Percentiles rank a stretch among this genome's conserved stretches.
These are phyloP conservation scores for Pangasianodon hypophthalmus DNA, from an alignment of 2,113 vertebrate species.

Conservation along the genomic window DNA sequence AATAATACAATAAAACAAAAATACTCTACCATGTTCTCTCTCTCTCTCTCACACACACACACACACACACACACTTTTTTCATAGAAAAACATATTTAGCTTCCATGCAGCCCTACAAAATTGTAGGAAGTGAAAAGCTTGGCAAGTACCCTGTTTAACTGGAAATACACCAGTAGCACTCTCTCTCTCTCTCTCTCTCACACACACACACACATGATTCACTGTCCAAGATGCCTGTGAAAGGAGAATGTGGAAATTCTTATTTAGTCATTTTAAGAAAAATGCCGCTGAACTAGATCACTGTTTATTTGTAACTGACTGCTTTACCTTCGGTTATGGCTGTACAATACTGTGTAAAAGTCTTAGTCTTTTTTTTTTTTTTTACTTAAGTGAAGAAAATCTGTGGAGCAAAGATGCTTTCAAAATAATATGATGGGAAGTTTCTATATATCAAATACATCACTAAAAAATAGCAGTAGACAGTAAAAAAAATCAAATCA, in stretches of 20 bases:
- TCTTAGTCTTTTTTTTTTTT: neutral
- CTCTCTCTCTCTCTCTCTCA: neutral
- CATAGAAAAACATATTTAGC: constrained; percentile 1
- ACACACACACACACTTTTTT: neutral
- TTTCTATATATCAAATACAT: constrained; percentile 10
- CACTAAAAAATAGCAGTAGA: too few species aligned
- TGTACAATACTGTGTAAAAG: neutral
- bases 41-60: neutral
- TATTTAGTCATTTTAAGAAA: constrained; percentile 32
- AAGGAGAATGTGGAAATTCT: constrained; percentile 33
- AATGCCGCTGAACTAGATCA: neutral
- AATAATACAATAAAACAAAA: neutral
- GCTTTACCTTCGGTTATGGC: neutral
- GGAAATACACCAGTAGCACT: neutral
- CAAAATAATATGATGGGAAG: neutral
- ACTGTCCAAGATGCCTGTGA: constrained; percentile 35
- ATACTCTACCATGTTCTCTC: neutral
- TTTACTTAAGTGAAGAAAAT: neutral
- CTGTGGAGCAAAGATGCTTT: neutral
- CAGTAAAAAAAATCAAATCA: neutral
- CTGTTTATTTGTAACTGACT: constrained; percentile 31
- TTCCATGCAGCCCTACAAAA: neutral
- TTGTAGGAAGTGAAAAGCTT: neutral
- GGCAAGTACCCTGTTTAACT: constrained; percentile 9
- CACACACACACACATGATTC: constrained; percentile 5